Evolutionary conservation across 2,113 vertebrate genomes (phyloP), one percentile per base, ranked within the genome.

Genomic region (Gallinago undulata): DNA sequence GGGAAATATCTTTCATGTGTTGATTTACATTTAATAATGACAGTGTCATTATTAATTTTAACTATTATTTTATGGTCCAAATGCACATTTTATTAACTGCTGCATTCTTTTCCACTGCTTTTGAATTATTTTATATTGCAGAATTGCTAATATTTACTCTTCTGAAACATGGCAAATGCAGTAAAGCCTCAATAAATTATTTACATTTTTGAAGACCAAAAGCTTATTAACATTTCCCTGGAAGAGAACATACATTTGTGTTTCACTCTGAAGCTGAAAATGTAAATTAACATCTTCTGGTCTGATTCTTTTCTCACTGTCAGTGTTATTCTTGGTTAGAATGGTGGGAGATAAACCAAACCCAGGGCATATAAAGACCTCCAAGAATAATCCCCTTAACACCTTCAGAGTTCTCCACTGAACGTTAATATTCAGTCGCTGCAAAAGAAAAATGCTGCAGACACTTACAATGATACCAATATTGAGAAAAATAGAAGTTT

Each of bases 191-290:
- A 87, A 60, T 94, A 96, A 95, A 59, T 66, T 90, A 74, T 93
- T 97, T 79, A 95, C 56, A 62, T 94, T 97, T 97, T 94, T 72
- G 91, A 96, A 97, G 75, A 83, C 64, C 81, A 87, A 64, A 95
- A 94, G 28, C 84, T 91, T 86, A 90, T 78, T 93, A 95, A 89
- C 45, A 91, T 94, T 96, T 96, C 57, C 74, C 76, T 97, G 78
- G n/a, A 94, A 89, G 39, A 90, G 14, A 72, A 78, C 39, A 83
- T 76, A 77, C 30, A 84, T 77, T 76, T 87, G 25, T 63, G n/a
- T 27, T 94, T 86, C 83, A 10, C 63, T 91, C 84, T 80, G 70
- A 70, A 88, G n/a, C 18, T 53, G 47, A 87, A 91, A 91, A 91
- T 59, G 76, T 45, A 83, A 81, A 64, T 93, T 78, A 83, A n/a